Percentiles rank a stretch among this genome's conserved stretches.
Evolutionary conservation across 2,113 vertebrate species (phyloP).

Genomic region (Rousettus leschenaultii): DNA sequence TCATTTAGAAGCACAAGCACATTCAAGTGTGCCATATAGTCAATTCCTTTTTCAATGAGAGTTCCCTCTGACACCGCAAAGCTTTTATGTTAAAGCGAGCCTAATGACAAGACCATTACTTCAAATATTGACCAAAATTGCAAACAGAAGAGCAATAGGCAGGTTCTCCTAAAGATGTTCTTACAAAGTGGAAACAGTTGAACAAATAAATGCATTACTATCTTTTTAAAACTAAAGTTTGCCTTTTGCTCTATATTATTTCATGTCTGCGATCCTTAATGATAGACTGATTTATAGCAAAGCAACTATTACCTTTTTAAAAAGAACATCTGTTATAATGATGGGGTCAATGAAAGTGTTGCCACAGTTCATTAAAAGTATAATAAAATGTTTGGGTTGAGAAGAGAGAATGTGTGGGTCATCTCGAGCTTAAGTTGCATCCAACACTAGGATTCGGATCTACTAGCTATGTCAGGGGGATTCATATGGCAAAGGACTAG

Average conservation of each 20-base stretch:
- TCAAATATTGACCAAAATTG: constrained; percentile 49
- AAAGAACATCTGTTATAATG: neutral
- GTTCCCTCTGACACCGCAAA: neutral
- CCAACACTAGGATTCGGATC: neutral
- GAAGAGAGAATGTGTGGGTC: neutral
- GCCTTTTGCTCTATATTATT: neutral
- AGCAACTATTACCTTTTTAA: neutral
- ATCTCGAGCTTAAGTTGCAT: neutral
- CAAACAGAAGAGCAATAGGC: neutral
- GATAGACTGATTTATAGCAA: neutral
- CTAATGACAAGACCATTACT: constrained; percentile 55
- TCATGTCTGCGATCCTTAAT: neutral
- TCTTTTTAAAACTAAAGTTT: neutral
- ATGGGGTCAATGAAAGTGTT: neutral
- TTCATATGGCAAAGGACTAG: neutral
- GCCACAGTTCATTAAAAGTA: neutral
- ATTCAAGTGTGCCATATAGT: neutral
- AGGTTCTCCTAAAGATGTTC: neutral
- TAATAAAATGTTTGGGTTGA: neutral
- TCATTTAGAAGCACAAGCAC: constrained; percentile 35
- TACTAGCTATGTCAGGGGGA: neutral
- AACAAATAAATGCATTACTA: constrained; percentile 12
- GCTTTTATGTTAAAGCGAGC: constrained; percentile 35
- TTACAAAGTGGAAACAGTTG: neutral
- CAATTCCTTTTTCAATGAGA: constrained; percentile 21